Percentiles rank a stretch among this genome's conserved stretches.
Evolutionary conservation across 2,888 invertebrate genomes (phyloP).

Genomic region (Trichacis sp.): DNA sequence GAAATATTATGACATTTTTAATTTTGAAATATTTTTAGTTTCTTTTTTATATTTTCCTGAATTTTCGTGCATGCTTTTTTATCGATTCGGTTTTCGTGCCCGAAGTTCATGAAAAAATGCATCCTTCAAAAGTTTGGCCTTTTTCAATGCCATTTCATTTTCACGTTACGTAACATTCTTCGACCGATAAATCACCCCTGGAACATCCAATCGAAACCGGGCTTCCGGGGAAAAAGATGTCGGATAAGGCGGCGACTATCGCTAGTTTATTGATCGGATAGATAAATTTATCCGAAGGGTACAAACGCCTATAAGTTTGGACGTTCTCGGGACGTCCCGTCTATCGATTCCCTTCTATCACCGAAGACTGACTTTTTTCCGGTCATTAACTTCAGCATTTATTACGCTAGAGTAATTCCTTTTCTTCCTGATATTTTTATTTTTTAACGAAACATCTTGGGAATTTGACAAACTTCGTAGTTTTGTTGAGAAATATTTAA

Average conservation of each 20-base stretch:
- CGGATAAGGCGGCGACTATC: slow-evolving; percentile 26
- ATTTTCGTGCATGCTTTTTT: too few relatives aligned
- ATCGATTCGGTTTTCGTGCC: too few relatives aligned
- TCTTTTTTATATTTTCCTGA: too few relatives aligned
- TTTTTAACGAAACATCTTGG: not conserved
- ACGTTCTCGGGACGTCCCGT: not conserved
- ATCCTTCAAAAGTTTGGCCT: not conserved
- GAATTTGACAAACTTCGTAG: not conserved
- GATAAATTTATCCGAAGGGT: slow-evolving; percentile 25
- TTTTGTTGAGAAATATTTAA: too few relatives aligned
- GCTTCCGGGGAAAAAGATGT: slow-evolving; percentile 41
- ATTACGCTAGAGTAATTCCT: not conserved
- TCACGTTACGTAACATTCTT: slow-evolving; percentile 30
- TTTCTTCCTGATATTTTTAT: too few relatives aligned
- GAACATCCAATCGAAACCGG: slow-evolving; percentile 39
- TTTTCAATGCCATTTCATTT: slow-evolving; percentile 42
- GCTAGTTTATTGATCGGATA: slow-evolving; percentile 21
- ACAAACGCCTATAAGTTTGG: not conserved
- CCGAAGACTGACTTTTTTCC: slow-evolving; percentile 2
- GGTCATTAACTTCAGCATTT: not conserved
- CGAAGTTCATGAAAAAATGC: not conserved
- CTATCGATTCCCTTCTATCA: slow-evolving; percentile 2
- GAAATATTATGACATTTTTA: too few relatives aligned
- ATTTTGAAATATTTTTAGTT: too few relatives aligned
- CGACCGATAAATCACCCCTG: slow-evolving; percentile 32